phyloP scores from a whole-genome alignment of 2,888 invertebrate species.

The Meiosimyza platycephala region DNA sequence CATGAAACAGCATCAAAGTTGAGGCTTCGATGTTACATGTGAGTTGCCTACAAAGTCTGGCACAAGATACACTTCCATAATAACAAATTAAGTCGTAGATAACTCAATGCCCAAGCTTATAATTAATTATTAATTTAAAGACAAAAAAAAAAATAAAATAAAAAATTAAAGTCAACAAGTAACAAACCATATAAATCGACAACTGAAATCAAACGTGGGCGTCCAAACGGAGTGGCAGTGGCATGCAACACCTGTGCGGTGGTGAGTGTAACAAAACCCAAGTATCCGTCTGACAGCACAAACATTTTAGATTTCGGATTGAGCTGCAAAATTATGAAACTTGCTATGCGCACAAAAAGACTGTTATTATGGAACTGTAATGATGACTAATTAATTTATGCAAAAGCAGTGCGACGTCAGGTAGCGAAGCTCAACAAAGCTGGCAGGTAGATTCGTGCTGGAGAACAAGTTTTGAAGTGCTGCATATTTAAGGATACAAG shows the following conservation, averaged over 20 bases:
- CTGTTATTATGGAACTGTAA: constrained; percentile 13
- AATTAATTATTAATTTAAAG: constrained; percentile 22
- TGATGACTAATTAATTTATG: constrained; percentile 31
- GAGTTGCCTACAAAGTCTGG: neutral
- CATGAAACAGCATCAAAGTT: neutral
- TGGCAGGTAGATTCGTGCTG: neutral
- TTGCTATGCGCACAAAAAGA: neutral
- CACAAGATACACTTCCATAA: constrained; percentile 1
- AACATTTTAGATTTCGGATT: neutral
- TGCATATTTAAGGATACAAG: neutral
- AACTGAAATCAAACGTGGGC: constrained; percentile 21
- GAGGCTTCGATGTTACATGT: too few relatives aligned
- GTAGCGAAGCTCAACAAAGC: neutral
- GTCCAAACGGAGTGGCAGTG: neutral
- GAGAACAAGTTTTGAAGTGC: constrained; percentile 8
- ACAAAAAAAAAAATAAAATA: neutral
- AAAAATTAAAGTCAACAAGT: neutral
- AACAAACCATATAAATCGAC: neutral
- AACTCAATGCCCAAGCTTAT: neutral
- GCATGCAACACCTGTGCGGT: constrained; percentile 24
- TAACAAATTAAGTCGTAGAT: neutral
- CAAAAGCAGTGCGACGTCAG: neutral
- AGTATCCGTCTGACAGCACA: neutral
- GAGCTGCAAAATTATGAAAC: neutral
- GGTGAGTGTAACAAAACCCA: neutral